A percentile compares a stretch with the other conserved stretches of the same genome.
Evolutionary conservation across 2,113 vertebrate species (phyloP).

Genomic region (Falcunculus frontatus): DNA sequence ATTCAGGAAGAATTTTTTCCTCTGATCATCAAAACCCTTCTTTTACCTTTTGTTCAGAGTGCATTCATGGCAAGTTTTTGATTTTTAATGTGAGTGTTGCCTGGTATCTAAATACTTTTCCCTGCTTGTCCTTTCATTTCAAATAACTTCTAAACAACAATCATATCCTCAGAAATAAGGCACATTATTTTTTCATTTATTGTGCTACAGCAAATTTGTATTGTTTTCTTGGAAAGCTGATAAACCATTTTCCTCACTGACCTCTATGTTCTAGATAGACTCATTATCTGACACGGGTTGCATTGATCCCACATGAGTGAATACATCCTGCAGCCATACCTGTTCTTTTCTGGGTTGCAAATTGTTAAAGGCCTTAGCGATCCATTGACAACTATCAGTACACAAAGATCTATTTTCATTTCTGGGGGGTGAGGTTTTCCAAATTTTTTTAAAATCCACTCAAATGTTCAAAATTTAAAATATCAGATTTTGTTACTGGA

Average conservation of each 20-base stretch:
- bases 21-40: not conserved
- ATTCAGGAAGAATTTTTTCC: not conserved
- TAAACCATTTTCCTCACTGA: not conserved
- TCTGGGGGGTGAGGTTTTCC: fast-evolving
- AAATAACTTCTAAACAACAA: not conserved
- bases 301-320: not conserved
- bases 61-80: not conserved
- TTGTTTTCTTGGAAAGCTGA: not conserved
- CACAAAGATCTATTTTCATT: not conserved
- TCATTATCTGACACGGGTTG: not conserved
- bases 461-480: not conserved
- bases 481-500: not conserved
- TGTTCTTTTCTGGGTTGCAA: not conserved
- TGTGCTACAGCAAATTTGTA: not conserved
- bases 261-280: fast-evolving
- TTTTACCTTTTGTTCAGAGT: not conserved
- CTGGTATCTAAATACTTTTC: not conserved
- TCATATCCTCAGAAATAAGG: not conserved
- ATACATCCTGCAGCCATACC: not conserved
- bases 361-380: not conserved
- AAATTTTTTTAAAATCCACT: not conserved
- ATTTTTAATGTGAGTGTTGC: not conserved
- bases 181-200: not conserved
- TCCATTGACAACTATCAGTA: not conserved
- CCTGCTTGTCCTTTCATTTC: not conserved